Percentiles rank a stretch among this genome's conserved stretches.
Evolutionary conservation across 92 coral and sea anemone species (phyloP).

Genomic region (Parazoanthus darwini): DNA sequence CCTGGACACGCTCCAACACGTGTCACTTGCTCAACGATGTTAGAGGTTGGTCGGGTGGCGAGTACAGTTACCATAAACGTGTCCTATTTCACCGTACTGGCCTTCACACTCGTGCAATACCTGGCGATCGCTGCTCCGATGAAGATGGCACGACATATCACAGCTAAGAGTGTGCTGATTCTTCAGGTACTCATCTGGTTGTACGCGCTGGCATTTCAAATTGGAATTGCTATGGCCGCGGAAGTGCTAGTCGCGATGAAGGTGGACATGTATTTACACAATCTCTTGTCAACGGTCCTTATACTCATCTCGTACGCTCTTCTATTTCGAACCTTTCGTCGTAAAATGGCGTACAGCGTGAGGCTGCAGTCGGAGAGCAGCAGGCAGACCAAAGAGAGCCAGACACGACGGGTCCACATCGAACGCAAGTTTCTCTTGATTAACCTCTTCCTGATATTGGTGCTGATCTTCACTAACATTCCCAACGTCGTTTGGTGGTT

Average conservation of each 20-base stretch:
- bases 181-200: slow-evolving; percentile 26
- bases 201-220: not conserved
- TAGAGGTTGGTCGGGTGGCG: not conserved
- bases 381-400: slow-evolving; percentile 11
- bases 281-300: not conserved
- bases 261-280: slow-evolving; percentile 5
- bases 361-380: slow-evolving; percentile 32
- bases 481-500: slow-evolving; percentile 1
- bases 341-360: slow-evolving; percentile 35
- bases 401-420: slow-evolving; percentile 2
- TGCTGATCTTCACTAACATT: not conserved
- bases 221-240: not conserved
- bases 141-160: slow-evolving; percentile 18
- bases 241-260: not conserved
- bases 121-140: slow-evolving; percentile 16
- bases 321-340: slow-evolving; percentile 27
- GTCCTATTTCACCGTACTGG: slow-evolving; percentile 18
- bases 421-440: slow-evolving; percentile 27
- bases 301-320: not conserved
- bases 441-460: slow-evolving; percentile 11
- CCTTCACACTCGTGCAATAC: slow-evolving; percentile 14
- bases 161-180: slow-evolving; percentile 16
- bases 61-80: slow-evolving; percentile 1
- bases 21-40: not conserved
- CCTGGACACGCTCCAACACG: not conserved